Base-by-base conservation (phyloP, 2,113 vertebrate genomes). In the Neodontobutis hainanensis region DNA sequence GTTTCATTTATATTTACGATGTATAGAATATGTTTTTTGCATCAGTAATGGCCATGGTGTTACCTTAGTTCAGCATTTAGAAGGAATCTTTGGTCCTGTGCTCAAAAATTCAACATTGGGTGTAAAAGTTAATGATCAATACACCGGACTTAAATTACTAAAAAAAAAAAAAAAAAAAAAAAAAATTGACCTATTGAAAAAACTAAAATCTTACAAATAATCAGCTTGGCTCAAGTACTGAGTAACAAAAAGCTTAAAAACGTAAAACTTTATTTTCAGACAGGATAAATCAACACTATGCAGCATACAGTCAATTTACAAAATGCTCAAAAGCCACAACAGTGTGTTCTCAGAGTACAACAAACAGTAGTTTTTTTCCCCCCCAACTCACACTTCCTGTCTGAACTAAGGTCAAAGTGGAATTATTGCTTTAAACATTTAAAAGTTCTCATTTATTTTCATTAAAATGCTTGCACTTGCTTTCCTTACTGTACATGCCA, bases 241-340 rank as follows among this genome's bases (percentile, higher is more conserved):
- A 5, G 27, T 1, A 53, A 3, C 11, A 70, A 68, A 59, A 57
- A 14, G 1, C 2, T 43, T 83, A 50, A 73, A 71, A 67, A 64
- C 11, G 40, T 67, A 70, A 82, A 80, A 82, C 50, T 88, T 90
- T 88, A 88, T 86, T 88, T 68, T 78, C 60, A 82, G 78, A 85
- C 56, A 70, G 68, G 70, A 72, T 71, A 58, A 82, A 64, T 66
- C 62, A 82, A 74, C 62, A 77, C 61, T 77, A 75, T 75, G 60
- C 61, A 73, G 52, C 5, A 62, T 61, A 73, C 75, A 75, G 16
- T 64, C 0, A 5, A 35, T 58, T 68, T 73, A 75, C 53, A 59
- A 59, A 58, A 80, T 56, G 42, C 71, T 50, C 61, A 65, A 70
- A 8, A 81, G 27, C 63, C 70, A 56, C 10, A 56, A n/a, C 6